Evolutionary conservation across 1,140 invertebrate genomes (phyloP).

Genomic region (Sminthurides bifidus): DNA sequence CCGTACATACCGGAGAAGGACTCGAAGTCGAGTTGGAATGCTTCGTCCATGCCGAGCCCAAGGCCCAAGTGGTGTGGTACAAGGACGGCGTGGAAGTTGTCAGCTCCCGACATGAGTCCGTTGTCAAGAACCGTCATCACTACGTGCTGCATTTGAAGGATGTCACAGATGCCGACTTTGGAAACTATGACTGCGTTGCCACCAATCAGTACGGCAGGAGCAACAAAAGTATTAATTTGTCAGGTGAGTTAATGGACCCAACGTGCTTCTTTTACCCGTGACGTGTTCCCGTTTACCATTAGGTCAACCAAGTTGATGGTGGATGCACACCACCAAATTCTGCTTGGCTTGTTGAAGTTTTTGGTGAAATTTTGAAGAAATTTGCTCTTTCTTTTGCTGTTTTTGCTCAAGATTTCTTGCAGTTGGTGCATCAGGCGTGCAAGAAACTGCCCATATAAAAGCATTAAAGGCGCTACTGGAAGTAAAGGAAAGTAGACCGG

Average conservation of each 20-base stretch:
- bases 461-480: no score
- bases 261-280: no score
- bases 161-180: conserved; percentile 33
- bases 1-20: conserved; percentile 31
- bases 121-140: conserved; percentile 8
- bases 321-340: no score
- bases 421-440: no score
- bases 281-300: no score
- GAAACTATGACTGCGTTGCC: conserved; percentile 35
- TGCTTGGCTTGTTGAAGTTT: no score
- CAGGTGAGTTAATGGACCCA: conserved; percentile 32
- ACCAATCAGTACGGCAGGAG: conserved; percentile 32
- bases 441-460: no score
- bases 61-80: conserved; percentile 31
- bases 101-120: conserved; percentile 2
- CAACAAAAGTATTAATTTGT: conserved; percentile 32
- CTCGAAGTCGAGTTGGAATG: conserved; percentile 33
- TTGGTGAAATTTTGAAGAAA: no score
- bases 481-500: no score
- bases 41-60: conserved; percentile 33
- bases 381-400: no score
- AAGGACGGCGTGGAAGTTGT: conserved; percentile 24
- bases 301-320: no score
- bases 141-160: conserved; percentile 32
- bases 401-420: no score